Conservation (phyloP, 2,888 invertebrate species). For the Axea sp. region DNA sequence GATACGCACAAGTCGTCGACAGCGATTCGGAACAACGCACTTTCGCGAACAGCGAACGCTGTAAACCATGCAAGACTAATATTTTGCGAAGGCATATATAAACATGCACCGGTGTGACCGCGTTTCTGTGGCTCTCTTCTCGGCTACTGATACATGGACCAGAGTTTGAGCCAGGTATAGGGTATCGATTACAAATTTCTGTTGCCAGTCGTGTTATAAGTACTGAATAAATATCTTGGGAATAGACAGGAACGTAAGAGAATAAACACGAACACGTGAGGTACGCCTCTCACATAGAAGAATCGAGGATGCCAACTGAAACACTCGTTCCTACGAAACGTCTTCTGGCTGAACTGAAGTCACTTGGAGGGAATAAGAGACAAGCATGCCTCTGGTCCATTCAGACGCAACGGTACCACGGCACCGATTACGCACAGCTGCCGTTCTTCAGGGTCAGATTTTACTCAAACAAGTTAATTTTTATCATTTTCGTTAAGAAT, state of each 20-base stretch:
- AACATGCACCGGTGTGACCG: constrained; percentile 59
- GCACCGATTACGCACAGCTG: constrained; percentile 77
- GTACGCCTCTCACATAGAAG: constrained; percentile 26
- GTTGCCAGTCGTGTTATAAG: constrained; percentile 1
- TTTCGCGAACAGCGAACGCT: constrained; percentile 29
- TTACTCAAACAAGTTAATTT: constrained; percentile 3
- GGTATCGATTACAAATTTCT: constrained; percentile 17
- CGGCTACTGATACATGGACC: constrained; percentile 13
- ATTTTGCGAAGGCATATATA: constrained; percentile 35
- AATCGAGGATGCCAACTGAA: constrained; percentile 49
- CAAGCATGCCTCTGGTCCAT: constrained; percentile 75
- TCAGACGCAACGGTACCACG: constrained; percentile 81
- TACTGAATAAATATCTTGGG: not conserved
- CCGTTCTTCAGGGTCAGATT: constrained; percentile 22
- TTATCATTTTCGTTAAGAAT: not conserved
- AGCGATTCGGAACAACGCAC: constrained; percentile 46
- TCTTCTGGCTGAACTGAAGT: constrained; percentile 32
- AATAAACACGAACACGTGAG: constrained; percentile 19
- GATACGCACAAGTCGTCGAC: constrained; percentile 45
- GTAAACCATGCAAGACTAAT: constrained; percentile 48
- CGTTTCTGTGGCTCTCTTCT: constrained; percentile 61
- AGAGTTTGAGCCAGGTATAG: not conserved
- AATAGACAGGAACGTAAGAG: not conserved
- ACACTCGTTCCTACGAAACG: constrained; percentile 26
- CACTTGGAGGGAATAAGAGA: constrained; percentile 68